Base-by-base conservation (phyloP, 1,140 invertebrate genomes). In the Hydropsyche tenuis region DNA sequence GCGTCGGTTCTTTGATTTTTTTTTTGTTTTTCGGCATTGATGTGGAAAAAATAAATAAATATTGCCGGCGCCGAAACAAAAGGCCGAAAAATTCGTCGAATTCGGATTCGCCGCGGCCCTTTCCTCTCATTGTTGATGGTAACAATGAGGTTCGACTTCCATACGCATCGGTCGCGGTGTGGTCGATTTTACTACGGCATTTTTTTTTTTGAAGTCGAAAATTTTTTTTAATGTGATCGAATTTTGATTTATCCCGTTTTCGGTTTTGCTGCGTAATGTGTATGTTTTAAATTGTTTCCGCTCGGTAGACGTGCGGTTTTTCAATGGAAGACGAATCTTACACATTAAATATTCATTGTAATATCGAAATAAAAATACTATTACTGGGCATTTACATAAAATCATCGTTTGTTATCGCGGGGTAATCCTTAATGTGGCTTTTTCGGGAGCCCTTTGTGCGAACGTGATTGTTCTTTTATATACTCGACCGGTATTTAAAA, bases 381-480 rank as follows among this genome's bases (percentile, higher is more conserved):
- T 60, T 60, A 60, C 56, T 20, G 56, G 12, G 14, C 56, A 60
- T 60, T 60, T 60, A 60, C 56, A 60, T 60, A 60, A 60, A 60
- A 60, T 60, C 56, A 60, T 60, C 56, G 56, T 60, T 60, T 60
- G 56, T 60, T 60, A 60, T 60, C 56, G 56, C 56, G 56, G 56
- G 30, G 56, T 60, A 60, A 60, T 60, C 56, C 56, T 60, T 60
- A 60, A 60, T 60, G 56, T 60, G 56, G 56, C 23, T 60, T 60
- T 60, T 60, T 60, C 22, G 20, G 56, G 23, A 60, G 56, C 56
- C 56, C 56, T 60, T 60, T 60, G 56, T 60, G 23, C 11, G 56
- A 20, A 14, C 56, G 56, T 60, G 56, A 60, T 60, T 60, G 56
- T 60, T 60, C 56, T 60, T 60, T 60, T 60, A 60, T 60, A 60